These are phyloP conservation scores for Drosophila mimica DNA, from an alignment of 2,888 invertebrate species.

Conservation along the genomic window DNA sequence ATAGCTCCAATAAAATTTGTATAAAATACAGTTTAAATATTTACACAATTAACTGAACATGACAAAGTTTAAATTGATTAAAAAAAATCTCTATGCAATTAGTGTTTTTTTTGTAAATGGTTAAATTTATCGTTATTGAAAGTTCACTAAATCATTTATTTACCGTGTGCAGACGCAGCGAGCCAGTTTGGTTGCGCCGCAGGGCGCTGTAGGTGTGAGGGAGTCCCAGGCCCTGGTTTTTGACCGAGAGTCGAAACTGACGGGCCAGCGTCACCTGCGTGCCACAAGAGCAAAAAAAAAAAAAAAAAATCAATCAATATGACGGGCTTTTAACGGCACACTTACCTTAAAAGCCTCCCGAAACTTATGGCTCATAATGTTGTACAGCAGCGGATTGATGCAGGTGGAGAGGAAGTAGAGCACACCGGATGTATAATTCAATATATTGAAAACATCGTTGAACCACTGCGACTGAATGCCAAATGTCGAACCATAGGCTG, in stretches of 20 bases:
- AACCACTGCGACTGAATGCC: slow-evolving; percentile 81
- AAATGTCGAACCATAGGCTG: slow-evolving; percentile 88
- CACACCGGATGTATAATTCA: slow-evolving; percentile 89
- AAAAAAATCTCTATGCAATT: background rate
- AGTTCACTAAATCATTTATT: slow-evolving; percentile 48
- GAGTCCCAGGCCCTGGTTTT: slow-evolving; percentile 77
- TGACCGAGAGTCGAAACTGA: slow-evolving; percentile 81
- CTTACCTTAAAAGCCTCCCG: slow-evolving; percentile 89
- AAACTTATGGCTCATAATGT: slow-evolving; percentile 90
- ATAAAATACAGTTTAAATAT: background rate
- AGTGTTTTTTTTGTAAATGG: background rate
- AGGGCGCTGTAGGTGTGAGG: slow-evolving; percentile 84
- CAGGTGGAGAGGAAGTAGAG: slow-evolving; percentile 89
- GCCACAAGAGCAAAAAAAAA: background rate
- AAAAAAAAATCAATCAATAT: background rate
- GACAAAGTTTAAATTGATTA: background rate
- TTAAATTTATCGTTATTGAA: background rate
- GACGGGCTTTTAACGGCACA: background rate
- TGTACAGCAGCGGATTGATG: slow-evolving; percentile 89
- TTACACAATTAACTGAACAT: background rate
- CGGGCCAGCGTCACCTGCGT: slow-evolving; percentile 83
- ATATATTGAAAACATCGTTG: slow-evolving; percentile 88
- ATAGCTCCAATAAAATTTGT: background rate
- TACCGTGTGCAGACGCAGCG: slow-evolving; percentile 83
- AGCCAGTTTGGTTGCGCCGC: slow-evolving; percentile 83